Evolutionary conservation across 2,113 vertebrate genomes (phyloP).

Genomic region (crab-eating macaque (Macaca fascicularis)): DNA sequence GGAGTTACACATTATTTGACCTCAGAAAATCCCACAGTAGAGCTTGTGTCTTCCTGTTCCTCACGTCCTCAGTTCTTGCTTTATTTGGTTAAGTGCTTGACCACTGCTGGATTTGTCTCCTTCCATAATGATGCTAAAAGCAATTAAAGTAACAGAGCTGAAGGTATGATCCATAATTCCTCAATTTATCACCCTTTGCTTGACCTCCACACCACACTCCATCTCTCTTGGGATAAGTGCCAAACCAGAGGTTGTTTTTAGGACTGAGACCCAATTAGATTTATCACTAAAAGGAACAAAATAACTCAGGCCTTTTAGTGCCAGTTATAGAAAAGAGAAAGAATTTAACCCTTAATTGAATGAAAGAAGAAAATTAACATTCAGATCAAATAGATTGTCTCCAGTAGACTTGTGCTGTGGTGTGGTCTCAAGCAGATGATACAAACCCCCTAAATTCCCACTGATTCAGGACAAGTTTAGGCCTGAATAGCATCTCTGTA

Average conservation of each 20-base stretch:
- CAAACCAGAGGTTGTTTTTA: constrained; percentile 57
- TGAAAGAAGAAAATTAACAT: constrained; percentile 5
- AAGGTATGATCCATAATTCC: constrained; percentile 42
- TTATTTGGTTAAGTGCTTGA: constrained; percentile 26
- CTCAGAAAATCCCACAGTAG: not conserved
- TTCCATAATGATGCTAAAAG: constrained; percentile 26
- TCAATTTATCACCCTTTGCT: constrained; percentile 36
- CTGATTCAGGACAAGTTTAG: not conserved
- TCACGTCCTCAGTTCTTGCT: not conserved
- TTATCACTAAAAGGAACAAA: constrained; percentile 49
- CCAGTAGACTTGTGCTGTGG: not conserved
- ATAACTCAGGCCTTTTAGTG: not conserved
- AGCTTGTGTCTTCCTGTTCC: not conserved
- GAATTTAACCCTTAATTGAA: not conserved
- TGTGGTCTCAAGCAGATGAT: not conserved
- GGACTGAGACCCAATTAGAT: constrained; percentile 36
- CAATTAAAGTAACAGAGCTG: constrained; percentile 51
- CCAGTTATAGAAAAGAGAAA: not conserved
- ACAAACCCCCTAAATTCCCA: not conserved
- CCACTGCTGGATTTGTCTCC: not conserved
- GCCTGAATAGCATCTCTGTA: not conserved
- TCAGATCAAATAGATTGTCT: not conserved
- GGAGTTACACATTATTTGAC: not conserved
- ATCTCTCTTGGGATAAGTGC: constrained; percentile 40
- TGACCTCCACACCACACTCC: constrained; percentile 3